Evolutionary conservation across 2,797 vertebrate species (phyloP), one percentile per base, ranked within the genome.

Genomic region (Mergus octosetaceus): DNA sequence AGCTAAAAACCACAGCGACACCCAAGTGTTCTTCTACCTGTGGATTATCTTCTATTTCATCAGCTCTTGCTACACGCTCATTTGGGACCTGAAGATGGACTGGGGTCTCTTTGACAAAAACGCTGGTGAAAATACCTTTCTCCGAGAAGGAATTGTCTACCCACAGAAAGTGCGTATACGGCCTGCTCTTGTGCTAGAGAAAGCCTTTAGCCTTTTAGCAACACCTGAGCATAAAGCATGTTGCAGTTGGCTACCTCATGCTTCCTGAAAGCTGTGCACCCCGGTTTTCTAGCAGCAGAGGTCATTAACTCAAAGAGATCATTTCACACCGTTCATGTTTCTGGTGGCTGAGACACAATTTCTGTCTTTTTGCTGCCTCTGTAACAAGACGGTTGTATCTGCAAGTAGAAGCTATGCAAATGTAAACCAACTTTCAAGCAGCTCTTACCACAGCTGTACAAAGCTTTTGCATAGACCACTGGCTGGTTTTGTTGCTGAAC

Each of bases 1-100:
- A 99, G 99, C 98, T 86, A 98, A 98, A 94, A 39, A 38, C 16
- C 97, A 98, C 73, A 95, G 94, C 1, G 99, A 99, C 60, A 86
- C 96, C 47, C 87, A 96, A 70, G 98, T 99, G 91, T 99, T 99
- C 98, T 97, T 99, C 96, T 99, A 99, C 97, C 96, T 99, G 97
- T 98, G 99, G 93, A 98, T 99, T 47, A 96, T 98, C 97, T 99
- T 98, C 95, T 98, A 94, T 57, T 95, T 98, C 91, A 97, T 99
- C 97, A 99, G 99, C 97, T 99, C 99, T 10, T 99, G 98, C 92
- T 99, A 99, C 85, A 99, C 99, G 2, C 98, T 99, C 51, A 98
- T 99, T 91, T 99, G 99, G 99, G 99, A 99, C 96, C 98, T 99
- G 92, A 99, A 99, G 97, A 99, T 99, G 99, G 99, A 99, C 97